These are phyloP conservation scores for Ornithoptera priamus DNA, from an alignment of 2,888 invertebrate genomes.

Conservation along the genomic window DNA sequence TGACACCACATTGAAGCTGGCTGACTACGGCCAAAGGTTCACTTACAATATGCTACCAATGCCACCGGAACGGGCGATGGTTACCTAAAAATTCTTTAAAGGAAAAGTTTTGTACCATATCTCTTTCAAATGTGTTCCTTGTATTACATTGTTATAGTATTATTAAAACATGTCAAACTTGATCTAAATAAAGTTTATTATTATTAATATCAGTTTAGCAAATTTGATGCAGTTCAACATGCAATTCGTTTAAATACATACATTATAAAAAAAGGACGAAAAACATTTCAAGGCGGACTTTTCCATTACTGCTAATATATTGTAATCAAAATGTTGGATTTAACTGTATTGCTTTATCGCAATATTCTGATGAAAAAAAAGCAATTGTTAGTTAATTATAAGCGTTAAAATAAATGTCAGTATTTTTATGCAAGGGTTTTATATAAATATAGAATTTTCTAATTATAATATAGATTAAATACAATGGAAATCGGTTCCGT, in stretches of 20 bases:
- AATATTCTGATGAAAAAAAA: neutral
- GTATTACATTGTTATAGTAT: conserved; percentile 1
- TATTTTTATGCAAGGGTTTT: conserved; percentile 36
- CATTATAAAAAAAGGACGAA: neutral
- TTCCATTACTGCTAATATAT: neutral
- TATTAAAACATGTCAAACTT: neutral
- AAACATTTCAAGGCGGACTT: neutral
- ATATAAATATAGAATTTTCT: conserved; percentile 31
- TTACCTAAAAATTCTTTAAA: conserved; percentile 53
- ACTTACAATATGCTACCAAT: conserved; percentile 86
- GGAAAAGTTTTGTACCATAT: neutral
- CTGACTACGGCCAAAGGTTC: conserved; percentile 88
- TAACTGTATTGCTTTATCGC: neutral
- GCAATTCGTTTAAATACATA: neutral
- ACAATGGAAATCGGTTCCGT: conserved; percentile 55
- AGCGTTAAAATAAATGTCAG: conserved; percentile 35
- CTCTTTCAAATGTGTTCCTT: conserved; percentile 17
- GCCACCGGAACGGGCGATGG: conserved; percentile 83
- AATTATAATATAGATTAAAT: conserved; percentile 33
- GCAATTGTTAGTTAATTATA: conserved; percentile 20
- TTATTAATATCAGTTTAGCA: too few relatives aligned
- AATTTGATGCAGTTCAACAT: too few relatives aligned
- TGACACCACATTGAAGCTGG: conserved; percentile 88
- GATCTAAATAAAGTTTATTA: neutral
- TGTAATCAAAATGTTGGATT: too few relatives aligned